phyloP scores from a whole-genome alignment of 2,113 vertebrate genomes.

The Tragulus kanchil region DNA sequence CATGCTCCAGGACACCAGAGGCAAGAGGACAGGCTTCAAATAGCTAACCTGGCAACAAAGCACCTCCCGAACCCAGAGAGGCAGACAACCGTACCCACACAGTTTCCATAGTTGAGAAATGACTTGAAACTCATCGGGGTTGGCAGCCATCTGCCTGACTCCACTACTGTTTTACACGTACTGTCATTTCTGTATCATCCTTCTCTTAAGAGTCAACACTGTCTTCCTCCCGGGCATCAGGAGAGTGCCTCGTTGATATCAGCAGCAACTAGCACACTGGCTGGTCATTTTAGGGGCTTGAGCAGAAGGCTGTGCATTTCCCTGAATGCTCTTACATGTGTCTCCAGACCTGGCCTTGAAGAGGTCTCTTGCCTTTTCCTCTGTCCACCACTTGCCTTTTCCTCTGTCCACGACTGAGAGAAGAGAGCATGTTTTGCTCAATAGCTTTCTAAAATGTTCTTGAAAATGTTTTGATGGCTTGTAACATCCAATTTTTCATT shows the following conservation, averaged over 20 bases:
- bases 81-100: accelerated
- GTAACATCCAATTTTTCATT: constrained; percentile 64
- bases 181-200: neutral
- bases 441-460: neutral
- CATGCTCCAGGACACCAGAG: neutral
- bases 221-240: neutral
- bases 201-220: neutral
- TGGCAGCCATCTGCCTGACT: neutral
- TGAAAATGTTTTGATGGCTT: constrained; percentile 18
- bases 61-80: neutral
- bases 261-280: accelerated
- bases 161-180: neutral
- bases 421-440: neutral
- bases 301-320: neutral
- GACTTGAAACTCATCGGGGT: neutral
- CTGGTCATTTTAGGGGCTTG: neutral
- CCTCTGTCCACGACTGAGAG: constrained; percentile 11
- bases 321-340: neutral
- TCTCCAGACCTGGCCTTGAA: neutral
- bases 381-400: neutral
- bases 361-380: neutral
- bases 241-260: neutral
- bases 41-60: neutral
- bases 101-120: neutral
- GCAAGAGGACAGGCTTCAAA: neutral